These are phyloP conservation scores for Crotalus adamanteus DNA, from an alignment of 2,797 vertebrate genomes.

Conservation along the genomic window DNA sequence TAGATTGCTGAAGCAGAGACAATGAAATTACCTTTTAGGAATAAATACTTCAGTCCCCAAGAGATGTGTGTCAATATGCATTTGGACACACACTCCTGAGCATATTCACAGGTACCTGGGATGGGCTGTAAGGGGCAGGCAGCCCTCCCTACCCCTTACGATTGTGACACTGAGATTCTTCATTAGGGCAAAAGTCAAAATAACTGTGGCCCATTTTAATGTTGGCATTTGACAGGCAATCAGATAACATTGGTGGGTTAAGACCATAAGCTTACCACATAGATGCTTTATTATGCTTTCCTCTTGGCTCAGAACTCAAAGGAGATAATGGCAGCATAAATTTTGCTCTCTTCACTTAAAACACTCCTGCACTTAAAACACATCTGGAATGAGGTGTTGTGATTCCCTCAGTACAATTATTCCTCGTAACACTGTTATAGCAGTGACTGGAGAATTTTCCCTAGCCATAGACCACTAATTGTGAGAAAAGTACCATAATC, in stretches of 20 bases:
- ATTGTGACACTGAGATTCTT: not conserved
- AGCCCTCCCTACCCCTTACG: not conserved
- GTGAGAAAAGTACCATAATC: not conserved
- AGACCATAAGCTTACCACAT: not conserved
- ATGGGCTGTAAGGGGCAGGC: not conserved
- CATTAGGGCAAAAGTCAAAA: not conserved
- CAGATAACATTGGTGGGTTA: not conserved
- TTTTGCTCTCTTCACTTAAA: not conserved
- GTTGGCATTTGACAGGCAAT: not conserved
- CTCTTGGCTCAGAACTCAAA: not conserved
- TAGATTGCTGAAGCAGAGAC: not conserved
- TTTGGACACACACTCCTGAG: not conserved
- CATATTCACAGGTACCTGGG: not conserved
- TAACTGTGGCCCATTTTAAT: not conserved
- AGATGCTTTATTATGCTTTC: not conserved
- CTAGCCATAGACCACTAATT: not conserved
- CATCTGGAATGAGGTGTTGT: not conserved
- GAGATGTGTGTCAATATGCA: not conserved
- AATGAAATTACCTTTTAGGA: slow-evolving; percentile 1
- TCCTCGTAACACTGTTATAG: not conserved
- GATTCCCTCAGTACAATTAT: not conserved
- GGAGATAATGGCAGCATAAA: not conserved
- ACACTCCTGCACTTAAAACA: not conserved
- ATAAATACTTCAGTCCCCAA: not conserved
- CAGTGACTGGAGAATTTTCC: not conserved